Base-by-base conservation (phyloP, 2,888 invertebrate genomes). In the Tanypteryx hageni region DNA sequence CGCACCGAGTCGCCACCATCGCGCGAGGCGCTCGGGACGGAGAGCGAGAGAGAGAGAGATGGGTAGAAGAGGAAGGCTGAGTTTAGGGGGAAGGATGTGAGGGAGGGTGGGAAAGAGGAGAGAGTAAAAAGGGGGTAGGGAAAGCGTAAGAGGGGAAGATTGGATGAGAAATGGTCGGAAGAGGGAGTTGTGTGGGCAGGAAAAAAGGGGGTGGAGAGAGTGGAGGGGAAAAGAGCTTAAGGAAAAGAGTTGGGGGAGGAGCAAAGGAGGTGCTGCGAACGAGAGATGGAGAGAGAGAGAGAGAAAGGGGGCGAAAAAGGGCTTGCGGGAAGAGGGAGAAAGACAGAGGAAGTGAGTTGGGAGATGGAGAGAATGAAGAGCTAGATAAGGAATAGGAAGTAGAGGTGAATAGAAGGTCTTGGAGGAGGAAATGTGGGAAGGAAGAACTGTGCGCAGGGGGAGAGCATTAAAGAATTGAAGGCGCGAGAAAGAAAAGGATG, bases 1-100 rank as follows among this genome's bases (percentile, higher is more conserved):
- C 89, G 61, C 64, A 31, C 18, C 31, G 89, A 89, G 89, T 89
- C 89, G 89, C 59, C 89, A 64, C 89, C 89, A 59, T 61, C 86
- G 59, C 89, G 56, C 5, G 89, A 44, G n/a, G 14, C 89, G 11
- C 44, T 18, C 59, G 5, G 27, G 59, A 59, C 27, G 89, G 27
- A 31, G 59, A 58, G n/a, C 31, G 31, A 58, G n/a, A 64, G 31
- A 44, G 44, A 31, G 27, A 56, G 83, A 61, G 64, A 89, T 89
- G 64, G 61, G 64, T 18, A 76, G 56, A 57, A 57, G 4, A n/a
- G 61, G 22, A 18, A n/a, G 83, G 22, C n/a, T 18, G 57, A 11
- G 61, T 31, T 44, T 1, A 18, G 13, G 44, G 64, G 44, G 64
- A n/a, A 22, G 58, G 57, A 61, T 27, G 7, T 61, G 11, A 16